Evolutionary conservation across 2,113 vertebrate species (phyloP), one percentile per base, ranked within the genome.

Genomic region (Centropus unirufus): DNA sequence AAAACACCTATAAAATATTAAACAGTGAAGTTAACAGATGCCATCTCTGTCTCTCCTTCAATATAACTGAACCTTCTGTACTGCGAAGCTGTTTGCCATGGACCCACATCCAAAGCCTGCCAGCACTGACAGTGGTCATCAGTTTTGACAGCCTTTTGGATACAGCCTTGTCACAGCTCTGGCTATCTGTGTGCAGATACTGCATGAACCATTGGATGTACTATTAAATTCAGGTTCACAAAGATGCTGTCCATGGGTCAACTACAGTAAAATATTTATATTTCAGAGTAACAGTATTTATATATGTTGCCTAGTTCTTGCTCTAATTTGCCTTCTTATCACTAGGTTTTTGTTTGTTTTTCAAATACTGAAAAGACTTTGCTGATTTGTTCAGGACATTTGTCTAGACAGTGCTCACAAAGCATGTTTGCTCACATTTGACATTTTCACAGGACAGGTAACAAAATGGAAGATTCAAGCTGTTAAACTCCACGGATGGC

Each of bases 361-460:
- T 29, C 49, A 92, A 84, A 87, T 51, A 49, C 80, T 64, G 80
- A 61, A 77, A 92, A 85, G 46, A 62, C 46, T 79, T 40, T 23
- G 66, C 66, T 94, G 83, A 62, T 62, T 92, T 83, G 23, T 63
- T 92, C 78, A 79, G 67, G 80, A 90, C 46, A 55, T 80, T 30
- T 77, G 36, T 69, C 73, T 51, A 75, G 68, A 58, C 23, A 19
- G 66, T 54, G 86, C 83, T 96, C 88, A 92, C 88, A 88, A 90
- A 73, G 59, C 2, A 0, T 76, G 39, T 86, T 90, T 92, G 84
- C 90, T 91, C 79, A 86, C 79, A 68, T 93, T 64, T 83, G 72
- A 93, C 89, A 91, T 83, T 93, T 83, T 89, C 82, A 90, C 61
- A 68, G 67, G 68, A 88, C 12, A 36, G 57, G 62, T 44, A 68